Base-by-base conservation (phyloP, 1,140 invertebrate genomes). In the Augochlora pura region DNA sequence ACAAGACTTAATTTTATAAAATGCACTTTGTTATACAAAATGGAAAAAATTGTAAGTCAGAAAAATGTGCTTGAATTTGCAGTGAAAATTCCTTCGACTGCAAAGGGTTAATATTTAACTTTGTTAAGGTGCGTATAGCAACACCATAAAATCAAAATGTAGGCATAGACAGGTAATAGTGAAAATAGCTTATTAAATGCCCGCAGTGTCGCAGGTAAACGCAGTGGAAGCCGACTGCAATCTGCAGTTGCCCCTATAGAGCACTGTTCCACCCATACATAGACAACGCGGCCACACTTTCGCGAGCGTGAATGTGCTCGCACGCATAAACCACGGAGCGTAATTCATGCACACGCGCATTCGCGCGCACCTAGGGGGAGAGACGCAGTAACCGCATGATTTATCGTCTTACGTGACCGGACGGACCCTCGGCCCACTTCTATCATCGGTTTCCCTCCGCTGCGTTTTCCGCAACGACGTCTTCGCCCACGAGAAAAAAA, bases 341-440 rank as follows among this genome's bases (percentile, higher is more conserved):
- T 82, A 80, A 77, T 71, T 71, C 68, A 70, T 70, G 75, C 67
- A 70, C 52, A 59, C 52, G 49, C 52, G 62, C 23, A 73, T 74
- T 65, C 67, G 32, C 32, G 32, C 32, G 4, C 4, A 1, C 32
- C n/a, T n/a, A n/a, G n/a, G 57, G 70, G 79, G 52, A 82, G 32
- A 62, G 82, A 25, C 54, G 76, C 80, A 4, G 82, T 70, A 83
- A 82, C 76, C 80, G 57, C 72, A 59, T 85, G 85, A 86, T 86
- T 85, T 85, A 86, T 86, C 84, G 72, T 80, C 84, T 65, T 86
- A 86, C 83, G 85, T 86, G 83, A 70, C 76, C 72, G 65, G 23
- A 74, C 80, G 76, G 65, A 71, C 54, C 75, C 73, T 71, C 80
- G 68, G 62, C 72, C 65, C 83, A 63, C 83, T 83, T 82, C 77